A percentile compares a stretch with the other conserved stretches of the same genome.
These are phyloP conservation scores for Cephus spinipes DNA, from an alignment of 2,888 invertebrate species.

Conservation along the genomic window DNA sequence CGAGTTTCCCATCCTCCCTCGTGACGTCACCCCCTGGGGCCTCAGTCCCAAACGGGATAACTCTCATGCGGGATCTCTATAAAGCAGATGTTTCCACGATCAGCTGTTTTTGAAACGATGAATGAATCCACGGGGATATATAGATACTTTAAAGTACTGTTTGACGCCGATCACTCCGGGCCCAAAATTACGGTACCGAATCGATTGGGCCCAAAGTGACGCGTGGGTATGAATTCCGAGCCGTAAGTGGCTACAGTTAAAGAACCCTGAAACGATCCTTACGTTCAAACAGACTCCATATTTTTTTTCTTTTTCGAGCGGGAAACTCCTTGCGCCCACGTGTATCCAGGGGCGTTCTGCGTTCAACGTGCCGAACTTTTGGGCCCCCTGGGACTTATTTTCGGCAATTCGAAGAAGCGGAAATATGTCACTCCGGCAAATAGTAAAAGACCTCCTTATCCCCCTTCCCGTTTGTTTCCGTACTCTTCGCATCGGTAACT, in stretches of 20 bases:
- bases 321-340: neutral
- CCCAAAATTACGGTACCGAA: neutral
- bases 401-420: neutral
- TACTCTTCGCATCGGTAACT: neutral
- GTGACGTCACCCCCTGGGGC: neutral
- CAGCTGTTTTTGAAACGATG: neutral
- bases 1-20: neutral
- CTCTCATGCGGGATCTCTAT: neutral
- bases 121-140: neutral
- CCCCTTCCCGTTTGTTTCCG: neutral
- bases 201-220: neutral
- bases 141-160: neutral
- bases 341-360: neutral
- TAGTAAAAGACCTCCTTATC: neutral
- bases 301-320: neutral
- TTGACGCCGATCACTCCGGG: neutral
- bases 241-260: neutral
- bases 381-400: neutral
- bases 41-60: neutral
- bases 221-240: neutral
- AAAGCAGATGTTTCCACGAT: neutral
- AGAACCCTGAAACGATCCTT: neutral
- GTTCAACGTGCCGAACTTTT: neutral
- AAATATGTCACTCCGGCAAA: neutral
- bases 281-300: neutral